Base-by-base conservation (phyloP, 1,140 invertebrate genomes). In the Neuroterus valhalla region DNA sequence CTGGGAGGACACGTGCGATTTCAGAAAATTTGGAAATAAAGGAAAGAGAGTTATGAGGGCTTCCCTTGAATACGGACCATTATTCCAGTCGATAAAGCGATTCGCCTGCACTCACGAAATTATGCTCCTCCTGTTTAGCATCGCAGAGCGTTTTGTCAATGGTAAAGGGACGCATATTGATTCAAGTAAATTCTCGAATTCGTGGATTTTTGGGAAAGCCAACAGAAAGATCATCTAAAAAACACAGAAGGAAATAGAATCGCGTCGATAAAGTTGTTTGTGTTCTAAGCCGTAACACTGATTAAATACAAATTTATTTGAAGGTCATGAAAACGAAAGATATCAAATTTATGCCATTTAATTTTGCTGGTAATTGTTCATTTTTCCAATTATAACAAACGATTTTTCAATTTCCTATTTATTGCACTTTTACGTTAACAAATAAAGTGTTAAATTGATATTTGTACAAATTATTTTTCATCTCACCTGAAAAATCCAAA, bases 61-160 rank as follows among this genome's bases (percentile, higher is more conserved):
- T 77, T 76, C 70, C 78, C 73, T 82, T 86, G 84, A 86, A 88
- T 85, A 82, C 84, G 76, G 72, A 75, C 81, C 86, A 88, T 88
- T 89, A 89, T 89, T 88, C 88, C 88, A 76, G 80, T 75, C 86
- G 84, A 89, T 89, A 88, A 88, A 88, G 84, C 87, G 83, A 89
- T 89, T 87, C 62, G 74, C 38, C 77, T 76, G 84, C 80, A 84
- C 86, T 86, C 82, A 83, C 78, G 79, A 74, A 87, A 86, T 86
- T 87, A 87, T 86, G 82, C 86, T 84, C 80, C 78, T 81, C 70
- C 85, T 87, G 85, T 86, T 88, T 88, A 88, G 86, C 86, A 88
- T 88, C 76, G 70, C 72, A 14, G 70, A 62, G 66, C 72, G 73
- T 77, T 72, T 72, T 67, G 76, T 68, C 21, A 67, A 46, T 55